Base-by-base conservation (phyloP, 1,140 invertebrate genomes). In the Mya arenaria region DNA sequence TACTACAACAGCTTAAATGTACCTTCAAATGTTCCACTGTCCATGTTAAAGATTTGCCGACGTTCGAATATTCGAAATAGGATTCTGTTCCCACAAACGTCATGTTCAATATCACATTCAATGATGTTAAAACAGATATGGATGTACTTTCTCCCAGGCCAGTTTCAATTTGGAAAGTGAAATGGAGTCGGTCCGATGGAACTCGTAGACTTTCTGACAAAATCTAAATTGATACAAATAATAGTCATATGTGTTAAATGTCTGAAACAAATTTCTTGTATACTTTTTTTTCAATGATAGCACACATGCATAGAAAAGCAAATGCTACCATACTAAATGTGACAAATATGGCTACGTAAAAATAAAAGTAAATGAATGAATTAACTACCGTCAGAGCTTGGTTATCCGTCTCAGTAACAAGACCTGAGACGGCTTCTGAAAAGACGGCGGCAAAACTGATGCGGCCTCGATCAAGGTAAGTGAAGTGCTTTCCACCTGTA, bases 391-490 rank as follows among this genome's bases (percentile, higher is more conserved):
- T 68, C 8, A 25, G 28, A 39, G 65, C 28, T 68, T 68, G 34
- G 4, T 4, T 68, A 4, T 34, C 34, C 6, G 13, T 19, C n/a
- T 17, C 19, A 0, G 66, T 69, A 5, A 69, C 41, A 44, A n/a
- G 30, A 44, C 23, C 19, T 1, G 66, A 28, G n/a, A 75, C 8
- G 13, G 41, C 37, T 44, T 75, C 32, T 13, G 23, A 39, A 30
- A 75, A 63, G 8, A 44, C 72, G 19, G 34, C 60, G 34, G 44
- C 62, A 66, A 78, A 78, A 19, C 56, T 44, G 4, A 78, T 62
- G 23, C 17, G 23, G 4, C 58, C 74, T 25, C 19, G 48, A 5
- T 66, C 60, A 1, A 78, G n/a, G 62, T 78, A 78, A 1, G 62
- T 66, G 39, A 41, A 66, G 2, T 41, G 56, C 37, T 52, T 65